Evolutionary conservation across 2,888 invertebrate species (phyloP).

Genomic region (Globia sparganii): DNA sequence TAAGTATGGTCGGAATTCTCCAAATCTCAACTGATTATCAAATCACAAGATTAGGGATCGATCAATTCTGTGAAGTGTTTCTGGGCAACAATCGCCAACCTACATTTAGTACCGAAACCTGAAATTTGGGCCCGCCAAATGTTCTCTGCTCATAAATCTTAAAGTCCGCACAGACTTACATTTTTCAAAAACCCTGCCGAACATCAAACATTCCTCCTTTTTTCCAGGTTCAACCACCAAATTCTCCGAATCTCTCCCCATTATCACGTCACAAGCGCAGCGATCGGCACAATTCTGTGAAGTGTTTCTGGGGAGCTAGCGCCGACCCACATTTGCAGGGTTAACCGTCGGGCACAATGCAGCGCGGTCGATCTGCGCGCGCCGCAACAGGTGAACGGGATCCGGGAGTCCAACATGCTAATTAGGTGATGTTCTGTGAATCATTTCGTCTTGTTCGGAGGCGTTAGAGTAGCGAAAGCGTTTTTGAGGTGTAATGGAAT

Average conservation of each 20-base stretch:
- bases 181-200: background rate
- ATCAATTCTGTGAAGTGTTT: conserved; percentile 63
- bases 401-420: conserved; percentile 52
- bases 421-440: conserved; percentile 57
- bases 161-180: background rate
- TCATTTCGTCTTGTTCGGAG: conserved; percentile 21
- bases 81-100: conserved; percentile 54
- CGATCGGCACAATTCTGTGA: conserved; percentile 62
- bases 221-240: background rate
- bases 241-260: conserved; percentile 24
- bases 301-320: conserved; percentile 61
- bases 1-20: conserved; percentile 37
- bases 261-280: conserved; percentile 46
- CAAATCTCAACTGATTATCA: conserved; percentile 26
- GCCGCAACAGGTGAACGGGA: conserved; percentile 87
- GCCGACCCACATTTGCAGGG: conserved; percentile 71
- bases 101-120: conserved; percentile 48
- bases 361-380: conserved; percentile 88
- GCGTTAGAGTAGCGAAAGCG: background rate
- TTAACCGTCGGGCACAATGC: conserved; percentile 78
- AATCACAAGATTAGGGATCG: conserved; percentile 32
- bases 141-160: background rate
- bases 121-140: background rate
- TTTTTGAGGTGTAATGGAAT: background rate
- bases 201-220: background rate